Conservation (phyloP, 2,113 vertebrate genomes). For the Nyctereutes procyonoides region DNA sequence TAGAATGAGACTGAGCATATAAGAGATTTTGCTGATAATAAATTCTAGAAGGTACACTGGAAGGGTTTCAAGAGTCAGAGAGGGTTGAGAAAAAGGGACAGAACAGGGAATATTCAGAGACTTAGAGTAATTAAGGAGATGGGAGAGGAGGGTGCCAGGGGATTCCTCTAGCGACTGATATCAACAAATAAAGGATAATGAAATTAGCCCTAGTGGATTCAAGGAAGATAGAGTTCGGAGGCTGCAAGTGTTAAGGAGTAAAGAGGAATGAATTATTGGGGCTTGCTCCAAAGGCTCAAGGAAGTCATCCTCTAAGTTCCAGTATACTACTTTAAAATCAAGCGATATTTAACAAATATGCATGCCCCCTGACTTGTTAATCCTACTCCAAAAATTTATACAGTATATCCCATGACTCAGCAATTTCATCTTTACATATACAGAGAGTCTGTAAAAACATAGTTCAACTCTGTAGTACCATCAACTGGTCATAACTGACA, state of each 20-base stretch:
- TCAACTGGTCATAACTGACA: not conserved
- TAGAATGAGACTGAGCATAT: not conserved
- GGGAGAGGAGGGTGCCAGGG: not conserved
- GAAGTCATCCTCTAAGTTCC: not conserved
- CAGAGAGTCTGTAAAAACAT: not conserved
- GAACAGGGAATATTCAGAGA: not conserved
- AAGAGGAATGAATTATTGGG: not conserved
- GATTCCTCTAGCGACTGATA: not conserved
- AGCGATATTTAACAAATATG: not conserved
- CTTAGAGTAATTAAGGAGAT: conserved; percentile 18
- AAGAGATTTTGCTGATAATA: not conserved
- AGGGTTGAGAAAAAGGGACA: not conserved
- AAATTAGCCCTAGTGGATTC: not conserved
- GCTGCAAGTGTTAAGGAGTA: not conserved
- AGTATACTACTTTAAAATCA: not conserved
- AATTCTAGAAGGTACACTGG: not conserved
- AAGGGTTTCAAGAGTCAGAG: not conserved
- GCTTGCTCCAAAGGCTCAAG: not conserved
- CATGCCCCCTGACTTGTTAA: not conserved
- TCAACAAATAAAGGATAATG: not conserved
- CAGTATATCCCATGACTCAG: not conserved
- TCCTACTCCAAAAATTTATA: conserved; percentile 37
- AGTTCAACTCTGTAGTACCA: not conserved
- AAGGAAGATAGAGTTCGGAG: not conserved
- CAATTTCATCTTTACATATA: not conserved